phyloP scores from a whole-genome alignment of 2,888 invertebrate species.

The Mimas tiliae region DNA sequence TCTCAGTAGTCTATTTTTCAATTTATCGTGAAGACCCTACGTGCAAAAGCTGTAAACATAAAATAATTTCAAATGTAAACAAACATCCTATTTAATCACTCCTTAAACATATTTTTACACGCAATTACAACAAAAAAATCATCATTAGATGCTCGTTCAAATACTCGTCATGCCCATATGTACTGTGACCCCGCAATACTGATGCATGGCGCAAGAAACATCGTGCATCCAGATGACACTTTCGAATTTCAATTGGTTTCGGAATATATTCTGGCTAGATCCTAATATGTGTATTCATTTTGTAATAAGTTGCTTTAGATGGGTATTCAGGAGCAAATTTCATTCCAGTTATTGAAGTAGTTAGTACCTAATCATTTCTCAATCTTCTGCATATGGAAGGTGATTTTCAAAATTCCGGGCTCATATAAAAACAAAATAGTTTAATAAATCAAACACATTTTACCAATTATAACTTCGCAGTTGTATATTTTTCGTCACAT shows the following conservation, averaged over 20 bases:
- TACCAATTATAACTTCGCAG: no score
- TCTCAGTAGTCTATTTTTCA: no score
- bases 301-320: not conserved
- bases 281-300: not conserved
- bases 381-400: not conserved
- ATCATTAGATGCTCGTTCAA: constrained; percentile 8
- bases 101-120: not conserved
- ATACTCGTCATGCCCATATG: constrained; percentile 13
- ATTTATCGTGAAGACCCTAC: no score
- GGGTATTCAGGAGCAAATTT: not conserved
- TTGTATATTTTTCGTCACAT: no score
- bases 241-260: constrained; percentile 31
- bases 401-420: no score
- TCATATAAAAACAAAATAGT: no score
- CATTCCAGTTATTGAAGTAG: not conserved
- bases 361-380: not conserved
- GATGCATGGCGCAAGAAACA: constrained; percentile 15
- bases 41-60: no score
- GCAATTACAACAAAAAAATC: constrained; percentile 4
- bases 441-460: no score
- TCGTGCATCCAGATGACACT: constrained; percentile 30
- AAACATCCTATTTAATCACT: not conserved
- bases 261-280: constrained; percentile 15
- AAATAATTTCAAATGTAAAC: not conserved
- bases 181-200: constrained; percentile 17